Base-by-base conservation (phyloP, 2,888 invertebrate genomes). In the Stenurella melanura region DNA sequence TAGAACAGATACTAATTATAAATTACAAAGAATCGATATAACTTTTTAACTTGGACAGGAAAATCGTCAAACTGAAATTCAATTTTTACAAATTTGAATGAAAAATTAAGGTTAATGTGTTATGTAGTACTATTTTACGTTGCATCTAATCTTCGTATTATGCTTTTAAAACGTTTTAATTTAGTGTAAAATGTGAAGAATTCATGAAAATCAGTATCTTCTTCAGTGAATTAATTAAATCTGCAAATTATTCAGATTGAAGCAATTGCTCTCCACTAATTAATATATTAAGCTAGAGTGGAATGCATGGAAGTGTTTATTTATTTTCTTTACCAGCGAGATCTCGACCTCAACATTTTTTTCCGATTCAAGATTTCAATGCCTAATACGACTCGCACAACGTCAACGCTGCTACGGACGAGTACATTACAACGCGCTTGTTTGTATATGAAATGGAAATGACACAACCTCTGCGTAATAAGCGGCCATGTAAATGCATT, bases 301-400 rank as follows among this genome's bases (percentile, higher is more conserved):
- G 81, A 79, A 81, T 82, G 81, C 77, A 10, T 61, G 58, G 34
- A 77, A 78, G 82, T 82, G 82, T 82, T 79, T 79, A 68, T 77
- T 63, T 75, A 66, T 76, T 58, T 78, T 76, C 75, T 78, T 67
- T 75, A 74, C 21, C 76, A 74, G 82, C 78, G 79, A 77, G 79
- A 82, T 79, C 69, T 74, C 75, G 81, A 74, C 82, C 82, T 83
- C 76, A 69, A 67, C 72, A 78, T 50, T 80, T 79, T 26, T 78
- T 78, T 80, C 68, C 57, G 58, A 63, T 76, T 77, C 68, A 26
- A 77, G 61, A 56, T 17, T 68, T 58, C 63, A 21, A 68, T 73
- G 73, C 69, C 64, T 64, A 64, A 64, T 64, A 64, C 38, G 64
- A 61, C 34, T 9, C 10, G 19, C 1, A 17, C 42, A 64, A 64